A percentile compares a stretch with the other conserved stretches of the same genome.
Conservation (phyloP, 2,888 invertebrate species). For the Ectemnius continuus region DNA sequence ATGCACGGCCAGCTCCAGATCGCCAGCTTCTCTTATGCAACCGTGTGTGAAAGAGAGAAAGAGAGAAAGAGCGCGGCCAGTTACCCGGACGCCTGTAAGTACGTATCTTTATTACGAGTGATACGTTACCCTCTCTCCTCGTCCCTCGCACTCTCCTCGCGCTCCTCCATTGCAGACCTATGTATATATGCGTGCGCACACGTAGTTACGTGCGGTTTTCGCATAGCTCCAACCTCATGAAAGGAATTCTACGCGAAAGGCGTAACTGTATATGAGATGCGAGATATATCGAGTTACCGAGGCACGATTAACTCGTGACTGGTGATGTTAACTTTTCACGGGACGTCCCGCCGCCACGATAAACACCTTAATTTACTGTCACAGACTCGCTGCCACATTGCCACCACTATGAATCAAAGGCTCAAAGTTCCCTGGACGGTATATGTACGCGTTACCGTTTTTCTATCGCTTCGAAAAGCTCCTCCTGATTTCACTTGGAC, state of each 20-base stretch:
- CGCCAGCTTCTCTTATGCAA: slow-evolving; percentile 50
- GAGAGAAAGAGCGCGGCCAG: slow-evolving; percentile 26
- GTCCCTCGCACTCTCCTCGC: too few species aligned
- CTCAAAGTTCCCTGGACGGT: too few species aligned
- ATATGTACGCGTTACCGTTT: not conserved
- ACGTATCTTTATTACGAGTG: slow-evolving; percentile 59
- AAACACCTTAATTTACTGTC: slow-evolving; percentile 41
- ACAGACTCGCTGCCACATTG: not conserved
- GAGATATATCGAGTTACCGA: slow-evolving; percentile 52
- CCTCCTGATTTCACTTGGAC: not conserved
- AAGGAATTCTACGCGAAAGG: slow-evolving; percentile 42
- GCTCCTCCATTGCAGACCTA: too few species aligned
- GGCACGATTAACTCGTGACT: slow-evolving; percentile 46
- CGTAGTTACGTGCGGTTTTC: slow-evolving; percentile 27
- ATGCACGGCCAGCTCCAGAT: slow-evolving; percentile 53
- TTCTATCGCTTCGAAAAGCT: not conserved
- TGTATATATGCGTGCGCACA: not conserved
- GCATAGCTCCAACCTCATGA: slow-evolving; percentile 18
- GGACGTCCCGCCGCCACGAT: slow-evolving; percentile 34
- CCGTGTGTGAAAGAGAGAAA: slow-evolving; percentile 19
- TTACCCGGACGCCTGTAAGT: slow-evolving; percentile 44
- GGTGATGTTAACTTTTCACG: slow-evolving; percentile 43
- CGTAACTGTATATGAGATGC: slow-evolving; percentile 32
- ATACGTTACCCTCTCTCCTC: slow-evolving; percentile 37
- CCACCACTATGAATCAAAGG: too few species aligned